phyloP scores from a whole-genome alignment of 1,140 invertebrate species.

The Onthophagus taurus region DNA sequence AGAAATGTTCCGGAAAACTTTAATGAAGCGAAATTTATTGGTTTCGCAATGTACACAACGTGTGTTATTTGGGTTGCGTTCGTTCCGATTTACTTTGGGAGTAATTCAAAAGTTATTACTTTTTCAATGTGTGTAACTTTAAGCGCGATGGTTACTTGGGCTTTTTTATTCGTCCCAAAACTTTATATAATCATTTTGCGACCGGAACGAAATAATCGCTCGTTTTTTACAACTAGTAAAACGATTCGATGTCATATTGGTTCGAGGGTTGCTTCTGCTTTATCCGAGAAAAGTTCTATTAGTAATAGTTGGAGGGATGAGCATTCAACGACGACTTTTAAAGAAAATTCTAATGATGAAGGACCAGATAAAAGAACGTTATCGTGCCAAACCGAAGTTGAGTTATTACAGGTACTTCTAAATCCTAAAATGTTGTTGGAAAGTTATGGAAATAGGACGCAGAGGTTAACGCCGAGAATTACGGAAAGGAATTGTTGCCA shows the following conservation, averaged over 20 bases:
- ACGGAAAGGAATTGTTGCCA: conserved; percentile 25
- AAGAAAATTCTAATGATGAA: conserved; percentile 5
- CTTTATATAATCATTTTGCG: conserved; percentile 67
- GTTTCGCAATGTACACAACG: conserved; percentile 82
- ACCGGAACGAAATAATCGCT: conserved; percentile 69
- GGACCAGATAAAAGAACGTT: conserved; percentile 32
- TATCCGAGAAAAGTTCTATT: conserved; percentile 33
- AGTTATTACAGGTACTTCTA: conserved; percentile 35
- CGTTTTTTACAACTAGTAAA: conserved; percentile 69
- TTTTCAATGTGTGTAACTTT: conserved; percentile 62
- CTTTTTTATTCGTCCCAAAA: conserved; percentile 71
- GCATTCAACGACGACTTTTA: conserved; percentile 10
- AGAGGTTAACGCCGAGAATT: conserved; percentile 20
- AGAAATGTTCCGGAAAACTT: conserved; percentile 83
- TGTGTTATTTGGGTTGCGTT: conserved; percentile 86
- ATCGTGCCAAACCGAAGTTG: conserved; percentile 40
- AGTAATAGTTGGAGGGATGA: conserved; percentile 24
- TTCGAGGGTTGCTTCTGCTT: conserved; percentile 38
- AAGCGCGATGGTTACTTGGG: conserved; percentile 65
- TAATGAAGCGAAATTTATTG: conserved; percentile 77
- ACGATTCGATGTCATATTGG: conserved; percentile 73
- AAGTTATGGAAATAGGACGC: conserved; percentile 11
- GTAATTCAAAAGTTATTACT: conserved; percentile 60
- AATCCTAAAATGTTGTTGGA: conserved; percentile 21
- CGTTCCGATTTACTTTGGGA: conserved; percentile 74